phyloP scores from a whole-genome alignment of 2,888 invertebrate species.

The Oxytorus armatus region DNA sequence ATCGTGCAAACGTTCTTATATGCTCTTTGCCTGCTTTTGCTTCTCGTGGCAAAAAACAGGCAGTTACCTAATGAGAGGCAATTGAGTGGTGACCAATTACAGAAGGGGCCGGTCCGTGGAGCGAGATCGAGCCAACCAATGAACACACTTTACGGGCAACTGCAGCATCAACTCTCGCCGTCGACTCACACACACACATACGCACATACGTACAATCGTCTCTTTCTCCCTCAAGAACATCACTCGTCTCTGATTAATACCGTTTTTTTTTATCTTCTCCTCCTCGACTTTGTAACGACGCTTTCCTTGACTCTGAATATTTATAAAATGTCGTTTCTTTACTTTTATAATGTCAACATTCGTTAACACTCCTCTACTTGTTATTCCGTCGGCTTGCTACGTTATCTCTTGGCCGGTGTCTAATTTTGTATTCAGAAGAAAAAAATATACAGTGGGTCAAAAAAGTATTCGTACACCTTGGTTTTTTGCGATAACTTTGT shows the following conservation, averaged over 20 bases:
- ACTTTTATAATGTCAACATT: background rate
- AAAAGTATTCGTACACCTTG: no score
- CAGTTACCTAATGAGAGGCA: slow-evolving; percentile 82
- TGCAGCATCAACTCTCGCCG: slow-evolving; percentile 54
- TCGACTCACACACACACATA: no score
- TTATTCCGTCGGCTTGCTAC: no score
- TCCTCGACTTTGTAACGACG: background rate
- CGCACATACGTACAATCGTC: slow-evolving; percentile 41
- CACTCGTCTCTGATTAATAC: background rate
- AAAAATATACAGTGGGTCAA: no score
- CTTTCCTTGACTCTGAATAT: no score
- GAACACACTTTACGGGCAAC: slow-evolving; percentile 72
- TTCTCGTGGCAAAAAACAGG: slow-evolving; percentile 69
- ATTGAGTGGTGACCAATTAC: slow-evolving; percentile 83
- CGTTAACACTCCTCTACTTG: no score
- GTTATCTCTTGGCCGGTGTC: no score
- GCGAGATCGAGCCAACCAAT: slow-evolving; percentile 79
- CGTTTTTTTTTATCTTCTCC: background rate
- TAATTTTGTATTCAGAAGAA: no score
- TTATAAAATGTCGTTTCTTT: no score
- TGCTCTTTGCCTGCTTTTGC: slow-evolving; percentile 26
- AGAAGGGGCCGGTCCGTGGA: slow-evolving; percentile 77
- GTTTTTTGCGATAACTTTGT: no score
- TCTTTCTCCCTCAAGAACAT: slow-evolving; percentile 2
- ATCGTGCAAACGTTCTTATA: background rate